phyloP scores from a whole-genome alignment of 1,140 invertebrate species.

The Drosophila arawakana region DNA sequence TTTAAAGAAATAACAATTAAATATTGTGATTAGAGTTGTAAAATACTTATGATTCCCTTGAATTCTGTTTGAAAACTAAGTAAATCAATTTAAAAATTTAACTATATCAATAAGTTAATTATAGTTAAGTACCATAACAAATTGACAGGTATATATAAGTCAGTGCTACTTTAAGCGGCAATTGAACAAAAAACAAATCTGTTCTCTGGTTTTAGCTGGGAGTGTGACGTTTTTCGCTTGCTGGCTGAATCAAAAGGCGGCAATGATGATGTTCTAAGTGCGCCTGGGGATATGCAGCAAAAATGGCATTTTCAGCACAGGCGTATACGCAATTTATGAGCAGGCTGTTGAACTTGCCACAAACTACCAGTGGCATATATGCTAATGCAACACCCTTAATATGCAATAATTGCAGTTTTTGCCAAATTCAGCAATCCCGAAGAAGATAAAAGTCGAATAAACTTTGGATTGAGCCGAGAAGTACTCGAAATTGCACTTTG shows the following conservation, averaged over 20 bases:
- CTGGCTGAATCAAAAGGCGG: slow-evolving; percentile 29
- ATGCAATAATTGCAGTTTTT: slow-evolving; percentile 66
- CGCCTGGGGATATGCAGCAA: slow-evolving; percentile 76
- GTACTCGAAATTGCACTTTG: slow-evolving; percentile 19
- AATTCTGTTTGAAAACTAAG: too few relatives aligned
- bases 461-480: background rate
- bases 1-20: background rate
- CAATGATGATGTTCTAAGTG: slow-evolving; percentile 46
- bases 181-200: background rate
- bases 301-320: slow-evolving; percentile 61
- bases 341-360: slow-evolving; percentile 35
- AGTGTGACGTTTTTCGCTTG: slow-evolving; percentile 38
- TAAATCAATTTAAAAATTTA: too few relatives aligned
- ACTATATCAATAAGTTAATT: too few relatives aligned
- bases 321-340: slow-evolving; percentile 49
- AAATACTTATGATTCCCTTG: too few relatives aligned
- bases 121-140: too few relatives aligned
- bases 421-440: slow-evolving; percentile 46
- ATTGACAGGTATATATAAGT: slow-evolving; percentile 4
- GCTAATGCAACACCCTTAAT: slow-evolving; percentile 60
- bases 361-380: slow-evolving; percentile 46
- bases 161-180: background rate
- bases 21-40: too few relatives aligned
- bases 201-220: slow-evolving; percentile 42
- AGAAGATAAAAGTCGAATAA: background rate